These are phyloP conservation scores for Sinelater perroti DNA, from an alignment of 2,888 invertebrate genomes.

Conservation along the genomic window DNA sequence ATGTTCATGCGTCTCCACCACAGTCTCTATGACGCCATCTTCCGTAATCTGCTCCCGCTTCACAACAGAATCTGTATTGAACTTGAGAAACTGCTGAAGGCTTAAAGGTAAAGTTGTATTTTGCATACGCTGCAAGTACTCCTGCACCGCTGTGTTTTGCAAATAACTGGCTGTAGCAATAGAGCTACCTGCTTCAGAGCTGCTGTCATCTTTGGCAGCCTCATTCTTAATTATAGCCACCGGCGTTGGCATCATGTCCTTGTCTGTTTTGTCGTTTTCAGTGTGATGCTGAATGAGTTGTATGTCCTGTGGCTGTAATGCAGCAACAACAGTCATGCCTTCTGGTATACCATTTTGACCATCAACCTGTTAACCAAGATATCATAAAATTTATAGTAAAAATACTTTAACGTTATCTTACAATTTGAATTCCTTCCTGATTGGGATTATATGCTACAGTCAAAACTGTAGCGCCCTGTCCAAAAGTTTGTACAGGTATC, in stretches of 20 bases:
- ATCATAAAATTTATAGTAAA: too few relatives aligned
- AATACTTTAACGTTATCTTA: constrained; percentile 62
- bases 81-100: constrained; percentile 71
- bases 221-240: constrained; percentile 64
- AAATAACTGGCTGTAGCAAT: constrained; percentile 64
- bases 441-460: constrained; percentile 77
- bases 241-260: constrained; percentile 60
- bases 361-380: constrained; percentile 50
- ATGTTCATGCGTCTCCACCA: constrained; percentile 58
- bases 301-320: constrained; percentile 75
- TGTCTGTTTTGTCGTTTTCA: constrained; percentile 32
- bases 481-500: constrained; percentile 78
- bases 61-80: constrained; percentile 64
- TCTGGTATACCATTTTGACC: constrained; percentile 65
- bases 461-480: constrained; percentile 76
- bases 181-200: constrained; percentile 48
- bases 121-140: constrained; percentile 62
- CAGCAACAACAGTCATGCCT: constrained; percentile 74
- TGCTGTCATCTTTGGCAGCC: constrained; percentile 43
- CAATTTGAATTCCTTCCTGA: constrained; percentile 67
- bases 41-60: constrained; percentile 64
- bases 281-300: constrained; percentile 64
- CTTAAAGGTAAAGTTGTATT: constrained; percentile 64
- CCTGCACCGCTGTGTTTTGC: constrained; percentile 64
- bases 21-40: constrained; percentile 62